phyloP scores from a whole-genome alignment of 1,140 invertebrate genomes.

The Drosophila orosa region DNA sequence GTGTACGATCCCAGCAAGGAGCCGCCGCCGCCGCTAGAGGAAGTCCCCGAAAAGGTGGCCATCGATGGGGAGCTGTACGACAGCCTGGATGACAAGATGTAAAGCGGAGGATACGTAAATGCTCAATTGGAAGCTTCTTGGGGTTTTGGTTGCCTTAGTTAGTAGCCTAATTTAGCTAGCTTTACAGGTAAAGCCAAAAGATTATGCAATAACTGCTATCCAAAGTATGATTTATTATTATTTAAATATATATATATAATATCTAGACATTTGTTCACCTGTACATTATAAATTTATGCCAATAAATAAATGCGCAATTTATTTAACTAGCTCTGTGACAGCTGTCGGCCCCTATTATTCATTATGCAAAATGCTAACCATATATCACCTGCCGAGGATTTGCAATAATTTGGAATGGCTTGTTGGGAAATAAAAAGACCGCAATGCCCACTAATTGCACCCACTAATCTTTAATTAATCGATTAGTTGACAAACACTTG shows the following conservation, averaged over 20 bases:
- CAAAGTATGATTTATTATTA: slow-evolving; percentile 55
- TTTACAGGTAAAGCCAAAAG: slow-evolving; percentile 72
- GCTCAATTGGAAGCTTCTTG: slow-evolving; percentile 48
- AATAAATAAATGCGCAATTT: slow-evolving; percentile 62
- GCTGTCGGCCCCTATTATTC: slow-evolving; percentile 23
- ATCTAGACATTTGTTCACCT: slow-evolving; percentile 24
- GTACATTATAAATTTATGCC: slow-evolving; percentile 45
- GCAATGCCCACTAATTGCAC: slow-evolving; percentile 28
- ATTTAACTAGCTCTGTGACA: slow-evolving; percentile 58
- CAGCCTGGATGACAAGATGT: slow-evolving; percentile 78
- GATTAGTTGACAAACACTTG: slow-evolving; percentile 1
- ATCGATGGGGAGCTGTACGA: slow-evolving; percentile 74
- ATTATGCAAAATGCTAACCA: slow-evolving; percentile 19
- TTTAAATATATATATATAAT: slow-evolving; percentile 28
- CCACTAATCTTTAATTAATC: slow-evolving; percentile 49
- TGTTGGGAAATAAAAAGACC: slow-evolving; percentile 5
- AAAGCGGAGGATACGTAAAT: slow-evolving; percentile 15
- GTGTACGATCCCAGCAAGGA: slow-evolving; percentile 85
- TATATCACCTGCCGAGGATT: slow-evolving; percentile 1
- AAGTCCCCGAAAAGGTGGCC: slow-evolving; percentile 14
- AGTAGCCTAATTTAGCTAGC: slow-evolving; percentile 54
- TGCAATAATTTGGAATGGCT: background rate
- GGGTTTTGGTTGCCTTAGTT: slow-evolving; percentile 41
- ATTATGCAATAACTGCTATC: slow-evolving; percentile 51
- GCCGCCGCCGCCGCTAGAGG: slow-evolving; percentile 29